phyloP scores from a whole-genome alignment of 2,888 invertebrate genomes.

The Amphipyra tragopoginis region DNA sequence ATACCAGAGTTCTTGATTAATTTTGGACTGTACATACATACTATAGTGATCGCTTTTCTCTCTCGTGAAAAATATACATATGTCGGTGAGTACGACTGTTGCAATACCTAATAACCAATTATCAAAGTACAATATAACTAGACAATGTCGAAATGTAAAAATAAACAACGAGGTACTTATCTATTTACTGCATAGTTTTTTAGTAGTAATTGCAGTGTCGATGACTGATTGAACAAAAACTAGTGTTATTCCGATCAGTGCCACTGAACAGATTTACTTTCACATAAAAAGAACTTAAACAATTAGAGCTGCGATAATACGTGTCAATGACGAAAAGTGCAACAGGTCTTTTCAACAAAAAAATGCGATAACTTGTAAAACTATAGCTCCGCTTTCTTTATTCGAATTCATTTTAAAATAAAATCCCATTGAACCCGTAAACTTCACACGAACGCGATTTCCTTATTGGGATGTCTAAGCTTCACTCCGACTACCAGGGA shows the following conservation, averaged over 20 bases:
- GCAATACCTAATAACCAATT: background rate
- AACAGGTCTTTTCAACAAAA: background rate
- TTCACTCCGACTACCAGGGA: conserved; percentile 25
- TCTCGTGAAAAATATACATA: too few relatives aligned
- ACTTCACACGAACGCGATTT: conserved; percentile 23
- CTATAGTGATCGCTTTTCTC: too few relatives aligned
- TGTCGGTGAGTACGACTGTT: too few relatives aligned
- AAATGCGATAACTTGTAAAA: background rate
- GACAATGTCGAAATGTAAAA: conserved; percentile 3
- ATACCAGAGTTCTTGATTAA: conserved; percentile 10
- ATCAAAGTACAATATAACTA: background rate
- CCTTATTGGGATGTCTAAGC: conserved; percentile 12
- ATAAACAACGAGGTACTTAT: conserved; percentile 10
- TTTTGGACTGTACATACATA: background rate
- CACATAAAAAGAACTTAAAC: conserved; percentile 12
- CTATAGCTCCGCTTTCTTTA: background rate
- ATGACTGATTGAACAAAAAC: conserved; percentile 36
- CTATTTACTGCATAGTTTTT: conserved; percentile 9
- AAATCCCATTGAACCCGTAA: conserved; percentile 2
- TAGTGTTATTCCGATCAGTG: conserved; percentile 8
- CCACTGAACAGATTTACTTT: conserved; percentile 17
- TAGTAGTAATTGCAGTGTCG: conserved; percentile 11
- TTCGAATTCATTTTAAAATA: background rate
- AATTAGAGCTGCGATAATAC: conserved; percentile 4
- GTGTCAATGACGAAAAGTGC: conserved; percentile 9